Evolutionary conservation across 2,113 vertebrate genomes (phyloP).

Genomic region (Mesoclemmys tuberculata): DNA sequence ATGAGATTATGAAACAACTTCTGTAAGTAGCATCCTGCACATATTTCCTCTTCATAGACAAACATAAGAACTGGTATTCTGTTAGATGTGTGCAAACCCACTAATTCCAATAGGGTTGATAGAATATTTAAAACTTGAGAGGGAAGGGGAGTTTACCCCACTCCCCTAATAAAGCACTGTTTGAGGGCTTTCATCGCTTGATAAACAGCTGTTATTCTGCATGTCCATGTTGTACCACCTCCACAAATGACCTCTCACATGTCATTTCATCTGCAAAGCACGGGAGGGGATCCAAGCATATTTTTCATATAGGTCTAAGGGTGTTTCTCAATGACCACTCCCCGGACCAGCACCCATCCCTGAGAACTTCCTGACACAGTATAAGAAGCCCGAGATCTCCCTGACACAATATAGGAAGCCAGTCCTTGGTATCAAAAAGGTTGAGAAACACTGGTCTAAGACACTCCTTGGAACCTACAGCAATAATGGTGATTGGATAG

Average conservation of each 20-base stretch:
- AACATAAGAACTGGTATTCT: accelerated
- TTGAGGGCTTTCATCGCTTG: not conserved
- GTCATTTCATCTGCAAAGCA: not conserved
- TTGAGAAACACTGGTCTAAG: not conserved
- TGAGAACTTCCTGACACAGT: too few relatives aligned
- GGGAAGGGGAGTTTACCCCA: not conserved
- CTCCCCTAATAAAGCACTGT: not conserved
- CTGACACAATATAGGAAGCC: too few relatives aligned
- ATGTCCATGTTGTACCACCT: not conserved
- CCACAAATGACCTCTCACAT: not conserved
- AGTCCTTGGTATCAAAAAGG: too few relatives aligned
- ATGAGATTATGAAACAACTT: not conserved
- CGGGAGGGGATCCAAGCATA: not conserved
- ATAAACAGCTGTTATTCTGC: not conserved
- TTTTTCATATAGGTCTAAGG: not conserved
- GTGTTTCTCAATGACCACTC: too few relatives aligned
- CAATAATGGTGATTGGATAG: not conserved
- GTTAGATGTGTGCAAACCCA: not conserved
- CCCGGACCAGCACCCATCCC: too few relatives aligned
- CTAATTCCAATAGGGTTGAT: not conserved
- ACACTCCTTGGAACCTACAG: not conserved
- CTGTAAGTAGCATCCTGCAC: not conserved
- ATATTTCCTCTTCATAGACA: not conserved
- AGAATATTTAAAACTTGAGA: not conserved
- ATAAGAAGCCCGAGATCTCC: too few relatives aligned